A percentile compares a stretch with the other conserved stretches of the same genome.
Evolutionary conservation across 1,140 invertebrate species (phyloP).

Genomic region (Aphelenchoides avenae): DNA sequence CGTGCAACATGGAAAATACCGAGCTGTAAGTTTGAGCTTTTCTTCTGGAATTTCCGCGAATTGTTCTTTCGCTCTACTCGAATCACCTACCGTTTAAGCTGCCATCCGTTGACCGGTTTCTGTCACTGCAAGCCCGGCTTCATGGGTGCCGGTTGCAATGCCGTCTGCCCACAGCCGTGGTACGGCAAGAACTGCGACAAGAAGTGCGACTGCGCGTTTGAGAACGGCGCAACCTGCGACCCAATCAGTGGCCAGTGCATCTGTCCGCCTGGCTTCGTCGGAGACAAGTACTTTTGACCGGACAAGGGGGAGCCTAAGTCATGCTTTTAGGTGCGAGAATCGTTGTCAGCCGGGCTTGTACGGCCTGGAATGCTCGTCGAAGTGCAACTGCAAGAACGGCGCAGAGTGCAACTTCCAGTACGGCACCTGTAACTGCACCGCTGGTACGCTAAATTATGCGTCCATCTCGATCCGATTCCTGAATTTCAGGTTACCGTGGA

Average conservation of each 20-base stretch:
- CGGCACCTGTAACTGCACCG: constrained; percentile 62
- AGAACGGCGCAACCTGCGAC: constrained; percentile 66
- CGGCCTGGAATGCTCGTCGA: constrained; percentile 60
- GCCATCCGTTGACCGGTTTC: constrained; percentile 74
- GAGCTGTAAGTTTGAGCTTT: constrained; percentile 29
- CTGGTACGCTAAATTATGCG: constrained; percentile 58
- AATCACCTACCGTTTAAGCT: constrained; percentile 60
- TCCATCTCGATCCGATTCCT: constrained; percentile 2
- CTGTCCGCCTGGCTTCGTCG: constrained; percentile 68
- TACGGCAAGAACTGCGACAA: constrained; percentile 39
- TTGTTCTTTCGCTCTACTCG: background rate
- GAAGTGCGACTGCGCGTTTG: constrained; percentile 40
- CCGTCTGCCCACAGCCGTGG: constrained; percentile 67
- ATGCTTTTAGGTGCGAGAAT: constrained; percentile 67
- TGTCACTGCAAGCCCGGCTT: constrained; percentile 76
- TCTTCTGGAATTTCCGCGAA: background rate
- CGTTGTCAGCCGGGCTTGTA: constrained; percentile 60
- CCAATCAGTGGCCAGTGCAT: constrained; percentile 76
- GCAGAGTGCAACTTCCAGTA: constrained; percentile 61
- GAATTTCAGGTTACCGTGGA: constrained; percentile 61
- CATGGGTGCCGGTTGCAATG: constrained; percentile 65
- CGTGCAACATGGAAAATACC: constrained; percentile 49
- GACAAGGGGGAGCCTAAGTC: constrained; percentile 13
- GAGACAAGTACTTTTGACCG: constrained; percentile 1
- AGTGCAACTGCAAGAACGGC: constrained; percentile 62